These are phyloP conservation scores for Delia radicum DNA, from an alignment of 1,140 invertebrate genomes.

Conservation along the genomic window DNA sequence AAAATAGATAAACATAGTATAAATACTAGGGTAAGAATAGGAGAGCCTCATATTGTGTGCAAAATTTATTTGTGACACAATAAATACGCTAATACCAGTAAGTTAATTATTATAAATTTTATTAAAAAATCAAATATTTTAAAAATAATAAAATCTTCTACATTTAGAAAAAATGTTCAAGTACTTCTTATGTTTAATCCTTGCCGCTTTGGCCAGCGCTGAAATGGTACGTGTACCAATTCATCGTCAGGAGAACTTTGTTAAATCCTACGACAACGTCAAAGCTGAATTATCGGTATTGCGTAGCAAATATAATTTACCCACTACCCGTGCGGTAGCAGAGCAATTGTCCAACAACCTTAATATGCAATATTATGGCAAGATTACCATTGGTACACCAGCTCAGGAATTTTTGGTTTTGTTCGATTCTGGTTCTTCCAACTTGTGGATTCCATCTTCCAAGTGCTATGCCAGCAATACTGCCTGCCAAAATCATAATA, in stretches of 20 bases:
- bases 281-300: conserved; percentile 30
- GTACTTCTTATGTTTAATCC: conserved; percentile 32
- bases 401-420: conserved; percentile 92
- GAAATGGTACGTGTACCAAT: conserved; percentile 40
- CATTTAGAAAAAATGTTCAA: conserved; percentile 34
- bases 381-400: conserved; percentile 90
- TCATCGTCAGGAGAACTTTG: conserved; percentile 33
- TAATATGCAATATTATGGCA: conserved; percentile 78
- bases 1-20: too few species aligned
- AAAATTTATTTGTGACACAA: too few species aligned
- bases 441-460: conserved; percentile 98
- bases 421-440: conserved; percentile 98
- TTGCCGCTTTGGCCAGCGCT: conserved; percentile 34
- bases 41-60: too few species aligned
- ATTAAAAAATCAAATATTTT: too few species aligned
- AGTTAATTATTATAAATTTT: too few species aligned
- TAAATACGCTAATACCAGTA: too few species aligned
- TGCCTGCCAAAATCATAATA: conserved; percentile 83
- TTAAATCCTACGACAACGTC: conserved; percentile 26
- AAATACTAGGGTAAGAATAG: too few species aligned
- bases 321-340: neutral
- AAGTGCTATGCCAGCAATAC: conserved; percentile 69
- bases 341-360: conserved; percentile 38
- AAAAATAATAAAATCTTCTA: too few species aligned
- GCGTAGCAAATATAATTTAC: conserved; percentile 37